These are phyloP conservation scores for Chloebia gouldiae DNA, from an alignment of 2,113 vertebrate species.

Conservation along the genomic window DNA sequence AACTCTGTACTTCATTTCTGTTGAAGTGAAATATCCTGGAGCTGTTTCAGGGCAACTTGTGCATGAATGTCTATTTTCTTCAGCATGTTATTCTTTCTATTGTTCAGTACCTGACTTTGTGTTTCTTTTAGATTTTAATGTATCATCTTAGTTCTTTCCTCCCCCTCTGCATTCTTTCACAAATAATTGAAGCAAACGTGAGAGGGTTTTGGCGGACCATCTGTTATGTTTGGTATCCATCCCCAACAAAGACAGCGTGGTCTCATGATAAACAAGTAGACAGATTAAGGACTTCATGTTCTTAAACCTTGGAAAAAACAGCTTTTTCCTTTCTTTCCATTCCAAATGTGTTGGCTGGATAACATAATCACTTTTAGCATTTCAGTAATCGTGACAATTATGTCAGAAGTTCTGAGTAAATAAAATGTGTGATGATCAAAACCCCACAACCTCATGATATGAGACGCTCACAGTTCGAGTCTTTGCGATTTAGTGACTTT, in stretches of 20 bases:
- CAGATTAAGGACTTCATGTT: slow-evolving; percentile 36
- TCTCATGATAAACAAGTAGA: slow-evolving; percentile 39
- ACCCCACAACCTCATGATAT: background rate
- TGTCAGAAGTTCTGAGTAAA: background rate
- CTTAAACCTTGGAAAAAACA: slow-evolving; percentile 1
- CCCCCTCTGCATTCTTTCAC: background rate
- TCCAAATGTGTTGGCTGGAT: background rate
- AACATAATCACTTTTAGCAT: background rate
- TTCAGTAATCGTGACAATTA: background rate
- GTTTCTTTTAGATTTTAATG: background rate
- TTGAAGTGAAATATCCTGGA: background rate
- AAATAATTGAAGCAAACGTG: slow-evolving; percentile 39
- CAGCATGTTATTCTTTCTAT: background rate
- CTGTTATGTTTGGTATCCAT: slow-evolving; percentile 32
- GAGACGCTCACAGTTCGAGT: background rate
- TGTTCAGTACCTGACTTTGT: background rate
- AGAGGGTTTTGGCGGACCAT: background rate
- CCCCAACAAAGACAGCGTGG: background rate
- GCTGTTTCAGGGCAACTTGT: background rate
- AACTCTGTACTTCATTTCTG: background rate
- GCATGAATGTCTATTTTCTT: background rate
- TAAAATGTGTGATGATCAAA: background rate
- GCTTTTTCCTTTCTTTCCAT: background rate
- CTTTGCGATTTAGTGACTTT: background rate
- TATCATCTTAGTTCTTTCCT: background rate